Percentiles rank a stretch among this genome's conserved stretches.
phyloP scores from a whole-genome alignment of 2,888 invertebrate species.

The Nezara viridula region DNA sequence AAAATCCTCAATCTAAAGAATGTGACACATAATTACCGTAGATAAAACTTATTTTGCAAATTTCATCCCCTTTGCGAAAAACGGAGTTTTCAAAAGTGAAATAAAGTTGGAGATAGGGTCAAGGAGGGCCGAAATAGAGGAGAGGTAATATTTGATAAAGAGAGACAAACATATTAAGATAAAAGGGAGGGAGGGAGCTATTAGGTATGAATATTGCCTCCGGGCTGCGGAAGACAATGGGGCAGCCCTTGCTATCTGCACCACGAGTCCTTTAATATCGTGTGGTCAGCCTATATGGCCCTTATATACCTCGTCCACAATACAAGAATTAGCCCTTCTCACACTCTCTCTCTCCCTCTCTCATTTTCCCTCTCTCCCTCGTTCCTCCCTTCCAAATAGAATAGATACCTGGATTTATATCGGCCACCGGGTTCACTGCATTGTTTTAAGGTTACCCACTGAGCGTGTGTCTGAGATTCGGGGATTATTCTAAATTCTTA shows the following conservation, averaged over 20 bases:
- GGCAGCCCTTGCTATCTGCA: slow-evolving; percentile 2
- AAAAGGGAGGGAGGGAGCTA: not conserved
- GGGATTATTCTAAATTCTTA: slow-evolving; percentile 22
- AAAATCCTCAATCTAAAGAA: too few species aligned
- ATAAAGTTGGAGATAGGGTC: slow-evolving; percentile 19
- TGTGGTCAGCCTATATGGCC: slow-evolving; percentile 40
- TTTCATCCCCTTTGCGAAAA: too few species aligned
- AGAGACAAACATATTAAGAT: slow-evolving; percentile 47
- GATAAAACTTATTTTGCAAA: too few species aligned
- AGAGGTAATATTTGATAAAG: slow-evolving; percentile 50
- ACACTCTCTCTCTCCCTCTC: not conserved
- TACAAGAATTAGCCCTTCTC: slow-evolving; percentile 37
- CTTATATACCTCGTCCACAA: slow-evolving; percentile 37
- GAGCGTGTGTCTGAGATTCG: not conserved
- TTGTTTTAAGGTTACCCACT: slow-evolving; percentile 14
- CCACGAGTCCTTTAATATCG: slow-evolving; percentile 36
- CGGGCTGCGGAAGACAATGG: slow-evolving; percentile 21
- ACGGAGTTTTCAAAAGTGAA: not conserved
- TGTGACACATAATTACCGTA: too few species aligned
- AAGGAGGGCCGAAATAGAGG: not conserved
- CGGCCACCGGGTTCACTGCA: not conserved
- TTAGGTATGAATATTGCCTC: slow-evolving; percentile 45
- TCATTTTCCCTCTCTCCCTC: not conserved
- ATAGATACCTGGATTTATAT: slow-evolving; percentile 39
- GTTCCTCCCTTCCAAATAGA: not conserved